Evolutionary conservation across 1,140 invertebrate species (phyloP).

Genomic region (Kradibia gibbosae): DNA sequence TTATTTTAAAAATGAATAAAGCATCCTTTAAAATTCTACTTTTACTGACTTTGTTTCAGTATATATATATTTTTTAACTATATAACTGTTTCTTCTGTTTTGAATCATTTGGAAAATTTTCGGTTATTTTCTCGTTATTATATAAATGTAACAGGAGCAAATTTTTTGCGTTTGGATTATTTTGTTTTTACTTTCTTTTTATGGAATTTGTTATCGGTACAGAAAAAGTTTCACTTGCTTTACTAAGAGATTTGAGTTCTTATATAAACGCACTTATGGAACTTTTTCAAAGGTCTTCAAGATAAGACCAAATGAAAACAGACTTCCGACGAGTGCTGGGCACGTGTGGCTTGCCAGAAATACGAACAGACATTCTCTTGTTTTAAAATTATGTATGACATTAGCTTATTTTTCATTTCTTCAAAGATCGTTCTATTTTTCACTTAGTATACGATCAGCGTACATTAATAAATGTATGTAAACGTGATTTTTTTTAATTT

Average conservation of each 20-base stretch:
- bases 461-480: neutral
- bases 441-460: neutral
- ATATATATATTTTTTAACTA: no score
- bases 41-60: no score
- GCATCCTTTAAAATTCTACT: no score
- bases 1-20: no score
- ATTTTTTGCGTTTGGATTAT: neutral
- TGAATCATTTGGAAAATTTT: no score
- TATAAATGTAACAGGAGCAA: neutral
- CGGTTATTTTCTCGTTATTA: neutral
- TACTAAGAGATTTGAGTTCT: neutral
- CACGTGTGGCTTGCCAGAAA: constrained; percentile 24
- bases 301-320: constrained; percentile 33
- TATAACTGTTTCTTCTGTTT: no score
- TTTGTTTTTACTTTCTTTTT: neutral
- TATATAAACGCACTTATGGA: constrained; percentile 18
- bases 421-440: neutral
- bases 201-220: constrained; percentile 10
- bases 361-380: constrained; percentile 13
- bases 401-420: constrained; percentile 28
- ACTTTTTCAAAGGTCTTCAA: neutral
- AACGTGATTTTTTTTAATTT: no score
- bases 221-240: constrained; percentile 4
- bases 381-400: neutral
- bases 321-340: neutral